phyloP scores from a whole-genome alignment of 1,140 invertebrate species.

The Drosophila gunungcola region DNA sequence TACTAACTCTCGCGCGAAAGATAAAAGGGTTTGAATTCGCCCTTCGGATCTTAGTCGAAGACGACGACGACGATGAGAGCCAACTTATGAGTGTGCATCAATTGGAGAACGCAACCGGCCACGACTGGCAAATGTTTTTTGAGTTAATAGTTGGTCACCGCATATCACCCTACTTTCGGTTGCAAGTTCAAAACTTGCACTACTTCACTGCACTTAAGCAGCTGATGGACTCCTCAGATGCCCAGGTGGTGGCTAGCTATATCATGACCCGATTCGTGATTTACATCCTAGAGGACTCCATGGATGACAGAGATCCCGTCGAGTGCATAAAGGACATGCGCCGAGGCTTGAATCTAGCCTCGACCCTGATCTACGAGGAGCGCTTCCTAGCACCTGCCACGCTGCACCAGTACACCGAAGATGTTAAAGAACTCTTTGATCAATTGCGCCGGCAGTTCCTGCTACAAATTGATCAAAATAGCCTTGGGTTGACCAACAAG shows the following conservation, averaged over 20 bases:
- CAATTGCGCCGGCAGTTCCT: constrained; percentile 42
- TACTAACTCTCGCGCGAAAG: neutral
- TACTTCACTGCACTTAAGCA: constrained; percentile 34
- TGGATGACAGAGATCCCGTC: constrained; percentile 19
- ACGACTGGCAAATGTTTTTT: constrained; percentile 44
- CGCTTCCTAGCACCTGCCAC: constrained; percentile 17
- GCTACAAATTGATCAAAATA: constrained; percentile 25
- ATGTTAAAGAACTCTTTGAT: constrained; percentile 25
- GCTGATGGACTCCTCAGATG: constrained; percentile 32
- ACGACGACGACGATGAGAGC: constrained; percentile 9
- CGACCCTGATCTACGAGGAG: constrained; percentile 51
- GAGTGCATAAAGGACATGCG: constrained; percentile 52
- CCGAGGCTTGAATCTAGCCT: constrained; percentile 56
- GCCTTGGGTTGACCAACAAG: constrained; percentile 2
- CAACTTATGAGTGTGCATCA: constrained; percentile 11
- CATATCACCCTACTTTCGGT: neutral
- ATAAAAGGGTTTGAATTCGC: constrained; percentile 25
- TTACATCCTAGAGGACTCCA: constrained; percentile 35
- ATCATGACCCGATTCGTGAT: constrained; percentile 65
- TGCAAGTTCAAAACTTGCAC: constrained; percentile 17
- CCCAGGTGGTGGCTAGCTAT: constrained; percentile 54
- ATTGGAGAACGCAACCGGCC: constrained; percentile 17
- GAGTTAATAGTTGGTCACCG: constrained; percentile 21
- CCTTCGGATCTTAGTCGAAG: constrained; percentile 17
- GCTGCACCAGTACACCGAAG: constrained; percentile 1